A percentile compares a stretch with the other conserved stretches of the same genome.
Conservation (phyloP, 2,888 invertebrate species). For the Toxonevra muliebris region DNA sequence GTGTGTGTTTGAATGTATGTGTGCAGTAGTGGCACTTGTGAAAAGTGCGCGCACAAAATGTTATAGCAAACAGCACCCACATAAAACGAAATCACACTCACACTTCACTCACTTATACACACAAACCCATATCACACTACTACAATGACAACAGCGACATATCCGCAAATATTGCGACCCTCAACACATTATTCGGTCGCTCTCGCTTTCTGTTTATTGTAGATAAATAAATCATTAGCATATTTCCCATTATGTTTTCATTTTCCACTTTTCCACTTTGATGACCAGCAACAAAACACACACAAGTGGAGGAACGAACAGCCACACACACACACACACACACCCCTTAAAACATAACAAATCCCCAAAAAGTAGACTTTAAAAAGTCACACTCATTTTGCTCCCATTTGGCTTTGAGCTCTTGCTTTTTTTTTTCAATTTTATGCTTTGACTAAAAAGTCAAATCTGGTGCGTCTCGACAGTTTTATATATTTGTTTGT, state of each 20-base stretch:
- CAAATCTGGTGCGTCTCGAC: background rate
- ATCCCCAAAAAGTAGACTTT: no score
- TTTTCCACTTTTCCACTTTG: constrained; percentile 49
- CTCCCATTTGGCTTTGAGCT: no score
- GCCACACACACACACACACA: no score
- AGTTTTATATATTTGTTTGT: background rate
- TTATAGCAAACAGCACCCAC: background rate
- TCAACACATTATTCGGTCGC: background rate
- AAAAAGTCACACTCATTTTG: background rate
- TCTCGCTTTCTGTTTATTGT: constrained; percentile 41
- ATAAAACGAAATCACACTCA: background rate
- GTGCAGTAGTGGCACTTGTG: background rate
- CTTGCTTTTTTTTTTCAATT: no score
- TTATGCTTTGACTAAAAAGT: background rate
- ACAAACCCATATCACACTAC: background rate
- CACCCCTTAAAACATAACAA: no score
- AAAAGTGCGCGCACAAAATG: background rate
- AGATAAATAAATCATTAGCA: constrained; percentile 51
- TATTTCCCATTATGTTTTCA: constrained; percentile 46
- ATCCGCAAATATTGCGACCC: constrained; percentile 19
- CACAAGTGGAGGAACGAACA: constrained; percentile 31
- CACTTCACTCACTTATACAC: background rate
- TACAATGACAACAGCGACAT: constrained; percentile 7
- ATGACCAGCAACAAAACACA: constrained; percentile 38
- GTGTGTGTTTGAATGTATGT: background rate